phyloP scores from a whole-genome alignment of 53 echinoderm and acorn worm species.

The Zoroaster sp. region DNA sequence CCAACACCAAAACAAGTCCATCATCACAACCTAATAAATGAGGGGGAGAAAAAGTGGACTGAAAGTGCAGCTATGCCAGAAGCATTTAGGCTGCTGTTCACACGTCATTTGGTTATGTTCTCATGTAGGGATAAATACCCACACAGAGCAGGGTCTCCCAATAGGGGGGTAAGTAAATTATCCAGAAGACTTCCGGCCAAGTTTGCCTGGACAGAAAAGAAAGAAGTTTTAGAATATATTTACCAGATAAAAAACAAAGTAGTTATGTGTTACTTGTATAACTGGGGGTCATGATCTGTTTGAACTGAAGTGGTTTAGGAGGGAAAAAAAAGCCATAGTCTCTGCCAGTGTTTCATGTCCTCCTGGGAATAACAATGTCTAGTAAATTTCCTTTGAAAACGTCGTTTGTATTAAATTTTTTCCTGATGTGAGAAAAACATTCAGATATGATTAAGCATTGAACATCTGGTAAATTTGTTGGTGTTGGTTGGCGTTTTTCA shows the following conservation, averaged over 20 bases:
- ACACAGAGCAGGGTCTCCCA: not conserved
- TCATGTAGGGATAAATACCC: conserved; percentile 20
- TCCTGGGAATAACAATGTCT: not conserved
- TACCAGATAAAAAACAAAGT: not conserved
- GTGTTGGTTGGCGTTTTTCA: too few relatives aligned
- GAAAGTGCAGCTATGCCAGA: not conserved
- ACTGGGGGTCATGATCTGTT: too few relatives aligned
- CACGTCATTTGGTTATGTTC: not conserved
- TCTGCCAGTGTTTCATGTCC: not conserved
- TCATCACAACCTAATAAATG: not conserved
- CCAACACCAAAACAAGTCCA: not conserved
- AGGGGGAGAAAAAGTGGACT: not conserved
- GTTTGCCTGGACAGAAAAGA: not conserved
- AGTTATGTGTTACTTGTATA: not conserved
- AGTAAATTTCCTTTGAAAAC: not conserved
- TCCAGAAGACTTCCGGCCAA: conserved; percentile 16
- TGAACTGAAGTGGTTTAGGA: too few relatives aligned
- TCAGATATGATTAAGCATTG: not conserved
- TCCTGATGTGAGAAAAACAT: not conserved
- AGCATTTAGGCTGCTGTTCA: not conserved
- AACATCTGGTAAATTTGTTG: not conserved
- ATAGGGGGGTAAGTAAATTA: conserved; percentile 28
- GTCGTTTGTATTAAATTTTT: not conserved
- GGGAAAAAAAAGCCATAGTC: not conserved
- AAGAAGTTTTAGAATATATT: too few relatives aligned